Percentiles rank a stretch among this genome's conserved stretches.
phyloP scores from a whole-genome alignment of 2,888 invertebrate species.

The Orthonychiurus folsomi region DNA sequence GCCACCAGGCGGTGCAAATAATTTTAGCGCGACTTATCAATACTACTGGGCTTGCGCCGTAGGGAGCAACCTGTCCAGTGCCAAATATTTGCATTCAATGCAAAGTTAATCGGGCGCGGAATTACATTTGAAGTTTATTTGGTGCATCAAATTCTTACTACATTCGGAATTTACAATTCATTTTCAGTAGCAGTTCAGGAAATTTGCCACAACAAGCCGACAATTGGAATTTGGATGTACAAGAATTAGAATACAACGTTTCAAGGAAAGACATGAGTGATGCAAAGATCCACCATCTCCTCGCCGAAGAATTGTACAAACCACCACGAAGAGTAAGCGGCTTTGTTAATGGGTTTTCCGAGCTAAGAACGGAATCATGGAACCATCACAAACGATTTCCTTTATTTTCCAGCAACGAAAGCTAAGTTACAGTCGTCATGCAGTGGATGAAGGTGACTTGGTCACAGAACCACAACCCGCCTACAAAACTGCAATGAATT shows the following conservation, averaged over 20 bases:
- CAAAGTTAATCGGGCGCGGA: too few relatives aligned
- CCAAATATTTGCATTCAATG: too few relatives aligned
- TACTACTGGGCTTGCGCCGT: neutral
- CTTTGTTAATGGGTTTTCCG: neutral
- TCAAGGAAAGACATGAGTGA: slow-evolving; percentile 86
- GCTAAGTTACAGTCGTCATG: slow-evolving; percentile 81
- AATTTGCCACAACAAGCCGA: slow-evolving; percentile 3
- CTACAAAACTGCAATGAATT: slow-evolving; percentile 84
- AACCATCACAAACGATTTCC: slow-evolving; percentile 10
- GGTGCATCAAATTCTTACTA: neutral
- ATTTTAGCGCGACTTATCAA: neutral
- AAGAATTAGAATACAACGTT: slow-evolving; percentile 84
- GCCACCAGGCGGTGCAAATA: neutral
- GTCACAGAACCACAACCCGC: slow-evolving; percentile 58
- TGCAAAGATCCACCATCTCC: slow-evolving; percentile 84
- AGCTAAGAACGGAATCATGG: too few relatives aligned
- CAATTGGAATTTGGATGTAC: slow-evolving; percentile 79
- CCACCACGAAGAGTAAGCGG: slow-evolving; percentile 53
- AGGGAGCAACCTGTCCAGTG: neutral
- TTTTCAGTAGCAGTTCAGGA: neutral
- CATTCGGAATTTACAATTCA: neutral
- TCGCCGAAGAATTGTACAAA: slow-evolving; percentile 79
- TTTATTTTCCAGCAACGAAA: slow-evolving; percentile 63
- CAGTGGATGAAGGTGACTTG: slow-evolving; percentile 78
- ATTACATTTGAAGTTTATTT: neutral